Evolutionary conservation across 2,113 vertebrate genomes (phyloP).

Genomic region (Globicephala melas): DNA sequence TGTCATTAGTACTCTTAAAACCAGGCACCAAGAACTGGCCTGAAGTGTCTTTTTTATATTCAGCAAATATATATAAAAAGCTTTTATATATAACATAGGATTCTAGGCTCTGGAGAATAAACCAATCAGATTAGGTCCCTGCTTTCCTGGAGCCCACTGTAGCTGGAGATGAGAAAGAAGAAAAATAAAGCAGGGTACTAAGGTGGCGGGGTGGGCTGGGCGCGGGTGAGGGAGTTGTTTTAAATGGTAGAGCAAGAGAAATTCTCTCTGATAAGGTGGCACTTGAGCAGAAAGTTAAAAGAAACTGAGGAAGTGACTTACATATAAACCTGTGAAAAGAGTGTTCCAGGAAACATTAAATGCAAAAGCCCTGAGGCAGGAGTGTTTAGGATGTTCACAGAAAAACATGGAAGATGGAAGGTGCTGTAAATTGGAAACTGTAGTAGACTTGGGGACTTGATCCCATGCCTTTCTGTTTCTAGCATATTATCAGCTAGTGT

Average conservation of each 20-base stretch:
- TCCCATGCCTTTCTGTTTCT: constrained; percentile 43
- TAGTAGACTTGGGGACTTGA: not conserved
- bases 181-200: not conserved
- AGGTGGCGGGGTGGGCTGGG: not conserved
- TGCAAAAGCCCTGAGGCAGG: not conserved
- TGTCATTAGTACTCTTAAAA: not conserved
- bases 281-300: not conserved
- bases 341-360: not conserved
- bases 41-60: not conserved
- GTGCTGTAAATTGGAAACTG: not conserved
- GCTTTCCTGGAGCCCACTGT: not conserved
- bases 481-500: constrained; percentile 47
- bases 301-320: not conserved
- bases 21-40: not conserved
- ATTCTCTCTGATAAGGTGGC: not conserved
- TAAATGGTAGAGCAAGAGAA: not conserved
- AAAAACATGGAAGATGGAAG: not conserved
- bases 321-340: not conserved
- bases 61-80: not conserved
- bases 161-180: not conserved
- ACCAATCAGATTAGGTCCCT: not conserved
- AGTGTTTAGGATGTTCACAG: not conserved
- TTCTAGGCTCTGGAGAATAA: not conserved
- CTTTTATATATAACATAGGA: not conserved
- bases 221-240: not conserved